Evolutionary conservation across 2,888 invertebrate genomes (phyloP).

Genomic region (Phlogophora meticulosa): DNA sequence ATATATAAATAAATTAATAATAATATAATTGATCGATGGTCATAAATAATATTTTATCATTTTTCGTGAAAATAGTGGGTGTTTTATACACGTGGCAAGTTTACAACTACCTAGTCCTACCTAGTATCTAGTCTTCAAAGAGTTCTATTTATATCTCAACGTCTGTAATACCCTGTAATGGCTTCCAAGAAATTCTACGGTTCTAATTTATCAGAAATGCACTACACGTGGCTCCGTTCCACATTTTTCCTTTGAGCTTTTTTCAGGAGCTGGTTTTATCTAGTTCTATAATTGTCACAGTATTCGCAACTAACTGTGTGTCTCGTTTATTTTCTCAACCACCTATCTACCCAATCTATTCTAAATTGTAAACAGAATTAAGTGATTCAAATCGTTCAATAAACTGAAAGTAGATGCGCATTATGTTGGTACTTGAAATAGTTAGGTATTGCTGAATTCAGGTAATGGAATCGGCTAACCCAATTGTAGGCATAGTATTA

Average conservation of each 20-base stretch:
- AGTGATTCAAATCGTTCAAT: constrained; percentile 37
- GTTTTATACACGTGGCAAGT: neutral
- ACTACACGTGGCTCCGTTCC: constrained; percentile 4
- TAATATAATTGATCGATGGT: too few relatives aligned
- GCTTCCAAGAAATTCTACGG: neutral
- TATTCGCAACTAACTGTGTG: constrained; percentile 25
- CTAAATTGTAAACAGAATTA: constrained; percentile 42
- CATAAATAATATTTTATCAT: too few relatives aligned
- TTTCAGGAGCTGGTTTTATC: constrained; percentile 1
- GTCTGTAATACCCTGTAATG: neutral
- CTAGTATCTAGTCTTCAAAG: neutral
- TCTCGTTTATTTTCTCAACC: constrained; percentile 29
- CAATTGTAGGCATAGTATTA: neutral
- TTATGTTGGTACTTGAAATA: constrained; percentile 5
- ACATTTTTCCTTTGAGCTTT: constrained; percentile 4
- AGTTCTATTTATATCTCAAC: neutral
- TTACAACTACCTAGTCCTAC: too few relatives aligned
- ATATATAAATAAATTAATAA: too few relatives aligned
- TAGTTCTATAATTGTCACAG: constrained; percentile 13
- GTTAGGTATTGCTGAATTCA: constrained; percentile 8
- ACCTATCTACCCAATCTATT: constrained; percentile 12
- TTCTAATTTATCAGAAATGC: constrained; percentile 1
- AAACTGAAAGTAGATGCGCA: constrained; percentile 19
- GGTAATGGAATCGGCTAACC: constrained; percentile 22
- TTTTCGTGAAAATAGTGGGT: neutral